Conservation (phyloP, 2,888 invertebrate genomes). For the Mesorhabditis sp. region DNA sequence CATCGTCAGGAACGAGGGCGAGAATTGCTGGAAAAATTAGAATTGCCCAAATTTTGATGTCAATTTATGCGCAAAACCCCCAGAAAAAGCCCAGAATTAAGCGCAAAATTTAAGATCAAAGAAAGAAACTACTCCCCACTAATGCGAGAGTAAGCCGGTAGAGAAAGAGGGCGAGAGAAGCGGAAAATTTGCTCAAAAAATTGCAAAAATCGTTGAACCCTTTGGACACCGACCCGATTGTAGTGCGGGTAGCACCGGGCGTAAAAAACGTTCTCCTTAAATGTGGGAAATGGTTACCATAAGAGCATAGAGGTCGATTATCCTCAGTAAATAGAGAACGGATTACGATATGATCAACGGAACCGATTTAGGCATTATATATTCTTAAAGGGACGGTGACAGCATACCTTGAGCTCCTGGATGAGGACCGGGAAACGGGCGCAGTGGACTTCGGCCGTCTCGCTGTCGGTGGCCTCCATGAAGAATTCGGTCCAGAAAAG, state of each 20-base stretch:
- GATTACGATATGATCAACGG: background rate
- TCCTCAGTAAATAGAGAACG: too few relatives aligned
- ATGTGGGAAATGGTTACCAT: too few relatives aligned
- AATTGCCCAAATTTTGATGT: background rate
- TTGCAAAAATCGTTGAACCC: too few relatives aligned
- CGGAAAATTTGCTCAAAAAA: background rate
- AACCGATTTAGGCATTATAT: background rate
- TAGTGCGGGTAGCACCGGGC: too few relatives aligned
- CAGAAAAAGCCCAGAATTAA: background rate
- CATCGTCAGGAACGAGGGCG: conserved; percentile 92
- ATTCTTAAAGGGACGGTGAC: background rate
- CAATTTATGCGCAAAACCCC: background rate
- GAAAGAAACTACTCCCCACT: too few relatives aligned
- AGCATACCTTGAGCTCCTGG: conserved; percentile 78
- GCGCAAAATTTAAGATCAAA: background rate
- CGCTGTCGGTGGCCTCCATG: conserved; percentile 79
- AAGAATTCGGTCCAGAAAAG: conserved; percentile 77
- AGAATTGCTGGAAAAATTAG: conserved; percentile 64
- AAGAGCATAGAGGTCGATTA: too few relatives aligned
- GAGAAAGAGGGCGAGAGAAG: conserved; percentile 3
- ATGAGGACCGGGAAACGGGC: conserved; percentile 65
- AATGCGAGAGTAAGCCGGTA: background rate
- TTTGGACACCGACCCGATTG: too few relatives aligned
- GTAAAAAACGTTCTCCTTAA: too few relatives aligned
- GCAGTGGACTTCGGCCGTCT: conserved; percentile 67